Conservation (phyloP, 1,140 invertebrate species). For the Euura saliciscinereae region DNA sequence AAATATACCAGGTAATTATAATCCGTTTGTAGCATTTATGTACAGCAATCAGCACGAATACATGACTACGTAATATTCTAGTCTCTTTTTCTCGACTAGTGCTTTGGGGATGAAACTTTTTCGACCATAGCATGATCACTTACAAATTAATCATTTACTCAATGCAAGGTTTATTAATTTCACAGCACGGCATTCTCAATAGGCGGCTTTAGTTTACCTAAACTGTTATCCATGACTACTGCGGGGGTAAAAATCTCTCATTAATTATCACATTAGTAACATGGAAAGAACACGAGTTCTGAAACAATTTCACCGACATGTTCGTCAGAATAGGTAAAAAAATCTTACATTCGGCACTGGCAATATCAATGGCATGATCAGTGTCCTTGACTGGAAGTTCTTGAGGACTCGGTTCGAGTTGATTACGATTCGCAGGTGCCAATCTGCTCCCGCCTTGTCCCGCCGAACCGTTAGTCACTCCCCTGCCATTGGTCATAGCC, state of each 20-base stretch:
- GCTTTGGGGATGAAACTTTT: constrained; percentile 17
- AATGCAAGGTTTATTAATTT: constrained; percentile 43
- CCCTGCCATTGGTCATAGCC: constrained; percentile 45
- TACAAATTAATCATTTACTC: constrained; percentile 49
- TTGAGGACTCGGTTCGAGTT: constrained; percentile 55
- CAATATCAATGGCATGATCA: constrained; percentile 54
- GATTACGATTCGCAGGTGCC: constrained; percentile 42
- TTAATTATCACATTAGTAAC: neutral
- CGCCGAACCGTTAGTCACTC: constrained; percentile 25
- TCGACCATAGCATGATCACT: constrained; percentile 53
- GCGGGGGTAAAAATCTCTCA: constrained; percentile 40
- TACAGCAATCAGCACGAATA: constrained; percentile 31
- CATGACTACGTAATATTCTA: constrained; percentile 15
- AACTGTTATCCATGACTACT: constrained; percentile 55
- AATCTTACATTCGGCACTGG: constrained; percentile 57
- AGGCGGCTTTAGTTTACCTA: constrained; percentile 54
- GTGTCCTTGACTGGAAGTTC: constrained; percentile 58
- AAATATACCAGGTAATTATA: too few species aligned
- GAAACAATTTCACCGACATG: neutral
- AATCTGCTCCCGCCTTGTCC: constrained; percentile 37
- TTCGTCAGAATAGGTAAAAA: neutral
- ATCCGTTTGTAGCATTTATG: constrained; percentile 29
- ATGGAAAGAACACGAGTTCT: neutral
- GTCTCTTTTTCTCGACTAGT: constrained; percentile 25
- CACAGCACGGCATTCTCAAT: constrained; percentile 52